Conservation (phyloP, 2,113 vertebrate genomes). For the Nycticryphes semicollaris region DNA sequence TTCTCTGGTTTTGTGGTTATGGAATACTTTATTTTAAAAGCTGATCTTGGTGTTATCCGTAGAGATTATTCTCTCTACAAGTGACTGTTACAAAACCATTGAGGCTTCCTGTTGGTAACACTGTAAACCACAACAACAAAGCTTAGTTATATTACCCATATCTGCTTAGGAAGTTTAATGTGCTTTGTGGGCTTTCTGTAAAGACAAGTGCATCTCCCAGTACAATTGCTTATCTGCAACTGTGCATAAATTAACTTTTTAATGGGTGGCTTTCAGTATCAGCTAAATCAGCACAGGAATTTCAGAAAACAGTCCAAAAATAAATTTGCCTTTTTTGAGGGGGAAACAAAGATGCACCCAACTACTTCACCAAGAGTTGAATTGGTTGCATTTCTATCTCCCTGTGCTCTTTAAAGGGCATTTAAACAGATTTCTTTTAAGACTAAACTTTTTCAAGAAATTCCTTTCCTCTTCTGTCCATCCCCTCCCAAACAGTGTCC, state of each 20-base stretch:
- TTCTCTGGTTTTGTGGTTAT: constrained; percentile 43
- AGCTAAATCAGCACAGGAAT: background rate
- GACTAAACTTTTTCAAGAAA: background rate
- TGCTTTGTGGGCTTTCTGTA: background rate
- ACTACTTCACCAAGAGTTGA: background rate
- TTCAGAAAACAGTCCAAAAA: background rate
- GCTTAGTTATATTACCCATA: background rate
- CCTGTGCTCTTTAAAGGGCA: background rate
- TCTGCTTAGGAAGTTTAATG: constrained; percentile 14
- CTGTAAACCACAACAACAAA: constrained; percentile 57
- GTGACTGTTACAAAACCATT: constrained; percentile 48
- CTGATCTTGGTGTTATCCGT: constrained; percentile 3
- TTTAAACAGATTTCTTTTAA: background rate
- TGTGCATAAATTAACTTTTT: background rate
- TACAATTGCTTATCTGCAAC: background rate
- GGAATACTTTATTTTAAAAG: constrained; percentile 26
- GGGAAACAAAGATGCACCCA: background rate
- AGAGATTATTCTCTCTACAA: constrained; percentile 38
- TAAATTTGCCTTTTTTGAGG: background rate
- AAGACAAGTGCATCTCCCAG: background rate
- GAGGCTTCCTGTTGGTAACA: constrained; percentile 66
- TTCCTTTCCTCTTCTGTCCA: background rate
- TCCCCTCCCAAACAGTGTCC: background rate
- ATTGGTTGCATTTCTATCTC: background rate
- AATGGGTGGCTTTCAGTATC: background rate